Evolutionary conservation across 2,888 invertebrate species (phyloP).

Genomic region (Cetonia aurata): DNA sequence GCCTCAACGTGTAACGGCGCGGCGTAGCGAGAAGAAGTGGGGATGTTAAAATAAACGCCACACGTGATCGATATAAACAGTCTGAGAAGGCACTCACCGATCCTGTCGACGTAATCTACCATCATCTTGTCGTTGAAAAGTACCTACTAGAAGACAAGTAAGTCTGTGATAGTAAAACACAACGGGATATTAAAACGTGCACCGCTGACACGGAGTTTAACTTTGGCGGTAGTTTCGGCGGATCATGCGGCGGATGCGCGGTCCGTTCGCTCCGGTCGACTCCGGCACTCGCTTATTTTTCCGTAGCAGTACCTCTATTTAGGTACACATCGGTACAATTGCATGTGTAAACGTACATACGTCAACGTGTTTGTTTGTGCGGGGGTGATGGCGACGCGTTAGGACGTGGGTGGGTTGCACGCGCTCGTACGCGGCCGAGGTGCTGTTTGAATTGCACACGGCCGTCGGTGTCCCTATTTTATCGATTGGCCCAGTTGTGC

Average conservation of each 20-base stretch:
- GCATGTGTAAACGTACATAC: slow-evolving; percentile 1
- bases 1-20: neutral
- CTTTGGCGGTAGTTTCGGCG: slow-evolving; percentile 7
- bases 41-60: slow-evolving; percentile 37
- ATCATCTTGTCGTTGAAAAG: slow-evolving; percentile 48
- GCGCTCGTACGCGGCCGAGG: slow-evolving; percentile 64
- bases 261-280: slow-evolving; percentile 2
- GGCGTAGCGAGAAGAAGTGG: slow-evolving; percentile 18
- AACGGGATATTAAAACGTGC: slow-evolving; percentile 19
- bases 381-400: slow-evolving; percentile 22
- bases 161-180: slow-evolving; percentile 37
- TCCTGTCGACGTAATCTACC: slow-evolving; percentile 63
- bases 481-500: slow-evolving; percentile 78
- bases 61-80: slow-evolving; percentile 54
- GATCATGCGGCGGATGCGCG: slow-evolving; percentile 40
- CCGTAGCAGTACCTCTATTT: slow-evolving; percentile 40
- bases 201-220: neutral
- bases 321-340: neutral
- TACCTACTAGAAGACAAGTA: neutral
- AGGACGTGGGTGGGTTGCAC: slow-evolving; percentile 59
- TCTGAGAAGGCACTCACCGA: slow-evolving; percentile 59
- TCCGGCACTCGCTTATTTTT: slow-evolving; percentile 59
- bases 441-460: slow-evolving; percentile 60
- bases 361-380: slow-evolving; percentile 4
- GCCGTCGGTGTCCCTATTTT: slow-evolving; percentile 60